Base-by-base conservation (phyloP, 1,140 invertebrate genomes). In the Lepidurus packardi region DNA sequence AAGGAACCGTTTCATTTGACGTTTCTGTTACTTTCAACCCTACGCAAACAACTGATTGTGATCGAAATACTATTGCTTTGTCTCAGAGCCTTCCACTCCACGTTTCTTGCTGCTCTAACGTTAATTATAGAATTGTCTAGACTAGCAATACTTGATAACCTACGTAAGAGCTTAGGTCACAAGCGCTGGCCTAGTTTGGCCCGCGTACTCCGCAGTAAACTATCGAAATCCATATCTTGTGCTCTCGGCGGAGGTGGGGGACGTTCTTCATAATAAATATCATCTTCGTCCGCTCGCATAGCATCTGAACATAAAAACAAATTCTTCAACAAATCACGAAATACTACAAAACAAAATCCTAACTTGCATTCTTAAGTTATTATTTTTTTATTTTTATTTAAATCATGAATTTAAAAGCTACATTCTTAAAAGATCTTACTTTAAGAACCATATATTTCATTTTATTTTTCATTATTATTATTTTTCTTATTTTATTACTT, bases 1-100 rank as follows among this genome's bases (percentile, higher is more conserved):
- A 65, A 16, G 21, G 53, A 21, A 65, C 53, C 53, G 53, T 16
- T 65, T 65, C 13, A 65, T 65, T 21, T 65, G 16, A 21, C 21
- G 53, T 13, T n/a, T 65, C 21, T 21, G 21, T 13, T 65, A 65
- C 53, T 65, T 21, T 65, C 53, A 65, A 65, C 13, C 53, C 53
- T 65, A 65, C 53, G 53, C 53, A 65, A 65, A 65, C 53, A 65
- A 65, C 53, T 65, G 53, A 65, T 65, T 65, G 53, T 65, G 53
- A 65, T 65, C 21, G 53, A 65, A 65, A 65, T 65, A 65, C 53
- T 65, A 65, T 65, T 65, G 53, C 53, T 65, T 21, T 65, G 16
- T 65, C 53, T 65, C 21, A 21, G 53, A 65, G 13, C 4, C 13
- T 65, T 65, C 53, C 16, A 16, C 21, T 21, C 53, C 53, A 65